Evolutionary conservation across 2,888 invertebrate genomes (phyloP), one percentile per base, ranked within the genome.

Genomic region (Strigamia transsilvanica): DNA sequence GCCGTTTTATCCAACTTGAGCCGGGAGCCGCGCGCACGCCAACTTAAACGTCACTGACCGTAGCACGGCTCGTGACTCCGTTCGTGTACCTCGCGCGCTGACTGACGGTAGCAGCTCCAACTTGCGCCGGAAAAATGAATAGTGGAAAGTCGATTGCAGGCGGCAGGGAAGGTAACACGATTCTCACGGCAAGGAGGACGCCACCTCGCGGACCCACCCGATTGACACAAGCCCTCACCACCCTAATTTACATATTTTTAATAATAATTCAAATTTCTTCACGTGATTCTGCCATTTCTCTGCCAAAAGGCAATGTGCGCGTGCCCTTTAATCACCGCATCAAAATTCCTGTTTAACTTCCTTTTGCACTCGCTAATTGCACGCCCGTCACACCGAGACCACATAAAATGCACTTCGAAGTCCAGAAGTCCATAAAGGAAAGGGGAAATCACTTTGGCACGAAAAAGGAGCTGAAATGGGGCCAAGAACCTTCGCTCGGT

Each of bases 81-180:
- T 32, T 27, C 73, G 73, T 73, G 73, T 73, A 27, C 73, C 32
- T 32, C 73, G 73, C 73, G 73, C 73, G 73, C 73, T 73, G 73
- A 73, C 73, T 73, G 73, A 73, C 73, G 73, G 73, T 73, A 73
- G 73, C 73, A 5, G 73, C 73, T 73, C 73, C 73, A 73, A 73
- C 73, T 73, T 32, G 32, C 10, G 73, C 73, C 2, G 73, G 38
- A 73, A 27, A 73, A 73, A 73, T 73, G 27, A 73, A 73, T 73
- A 27, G 73, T 73, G 73, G 73, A 73, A 73, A 73, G 73, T 73
- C 73, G 73, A 73, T 73, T 73, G 15, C 73, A 32, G 15, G 5
- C 73, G 13, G 73, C 73, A 12, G 73, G 73, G 73, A 73, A 73
- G 73, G 73, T 27, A 73, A 27, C 73, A 73, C 27, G 15, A 27